A percentile compares a stretch with the other conserved stretches of the same genome.
Conservation (phyloP, 2,888 invertebrate species). For the Oxystoma pomonae region DNA sequence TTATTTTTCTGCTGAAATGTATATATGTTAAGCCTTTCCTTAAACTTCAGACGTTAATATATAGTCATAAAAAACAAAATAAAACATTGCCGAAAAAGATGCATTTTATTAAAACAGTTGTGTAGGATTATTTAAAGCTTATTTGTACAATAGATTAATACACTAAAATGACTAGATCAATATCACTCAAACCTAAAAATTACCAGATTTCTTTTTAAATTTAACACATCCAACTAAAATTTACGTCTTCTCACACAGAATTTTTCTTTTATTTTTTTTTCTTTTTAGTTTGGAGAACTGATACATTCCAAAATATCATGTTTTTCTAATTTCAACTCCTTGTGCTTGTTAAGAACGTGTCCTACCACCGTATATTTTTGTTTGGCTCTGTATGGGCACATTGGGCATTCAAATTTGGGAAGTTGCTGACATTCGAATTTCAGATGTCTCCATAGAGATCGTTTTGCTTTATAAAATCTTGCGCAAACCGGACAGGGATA, state of each 20-base stretch:
- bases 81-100: too few relatives aligned
- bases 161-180: not conserved
- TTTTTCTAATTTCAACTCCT: conserved; percentile 14
- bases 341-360: conserved; percentile 27
- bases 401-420: conserved; percentile 30
- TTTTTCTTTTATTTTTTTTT: too few relatives aligned
- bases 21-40: too few relatives aligned
- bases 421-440: conserved; percentile 37
- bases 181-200: not conserved
- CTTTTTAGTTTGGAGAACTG: not conserved
- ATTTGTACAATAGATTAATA: too few relatives aligned
- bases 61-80: too few relatives aligned
- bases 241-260: too few relatives aligned
- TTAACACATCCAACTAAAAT: too few relatives aligned
- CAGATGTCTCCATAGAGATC: conserved; percentile 35
- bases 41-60: too few relatives aligned
- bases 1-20: too few relatives aligned
- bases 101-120: too few relatives aligned
- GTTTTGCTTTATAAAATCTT: conserved; percentile 32
- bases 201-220: too few relatives aligned
- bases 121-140: too few relatives aligned
- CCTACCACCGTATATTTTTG: conserved; percentile 34
- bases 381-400: conserved; percentile 31
- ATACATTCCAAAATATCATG: conserved; percentile 12
- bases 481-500: conserved; percentile 31